These are phyloP conservation scores for Micrastur ruficollis DNA, from an alignment of 2,797 vertebrate genomes.

Conservation along the genomic window DNA sequence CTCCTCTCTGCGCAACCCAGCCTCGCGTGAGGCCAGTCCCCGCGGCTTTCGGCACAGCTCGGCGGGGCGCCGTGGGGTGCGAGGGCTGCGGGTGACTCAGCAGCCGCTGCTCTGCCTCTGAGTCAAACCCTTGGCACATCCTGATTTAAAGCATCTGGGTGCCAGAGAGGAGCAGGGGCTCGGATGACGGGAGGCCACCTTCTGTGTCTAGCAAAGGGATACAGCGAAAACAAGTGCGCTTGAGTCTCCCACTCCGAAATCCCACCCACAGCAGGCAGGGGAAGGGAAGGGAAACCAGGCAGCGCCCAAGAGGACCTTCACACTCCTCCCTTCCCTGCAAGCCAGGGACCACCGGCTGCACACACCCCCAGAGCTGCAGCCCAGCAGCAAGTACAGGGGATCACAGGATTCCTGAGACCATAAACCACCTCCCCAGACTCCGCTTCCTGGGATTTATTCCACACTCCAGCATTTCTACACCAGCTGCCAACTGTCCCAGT, in stretches of 20 bases:
- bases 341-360: neutral
- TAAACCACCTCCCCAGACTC: neutral
- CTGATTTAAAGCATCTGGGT: neutral
- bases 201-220: neutral
- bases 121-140: neutral
- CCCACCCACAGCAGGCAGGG: neutral
- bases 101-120: neutral
- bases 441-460: neutral
- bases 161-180: neutral
- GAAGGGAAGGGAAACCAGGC: neutral
- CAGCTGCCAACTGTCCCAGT: neutral
- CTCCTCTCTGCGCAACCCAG: neutral
- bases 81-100: neutral
- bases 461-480: neutral
- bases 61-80: neutral
- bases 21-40: neutral
- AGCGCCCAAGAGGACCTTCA: neutral
- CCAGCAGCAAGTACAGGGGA: neutral
- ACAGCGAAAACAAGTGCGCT: accelerated
- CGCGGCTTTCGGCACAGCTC: neutral
- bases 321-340: neutral
- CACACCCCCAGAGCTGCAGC: neutral
- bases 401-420: neutral
- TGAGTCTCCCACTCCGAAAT: neutral
- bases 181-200: neutral